These are phyloP conservation scores for Cotesia vestalis DNA, from an alignment of 1,140 invertebrate species.

Conservation along the genomic window DNA sequence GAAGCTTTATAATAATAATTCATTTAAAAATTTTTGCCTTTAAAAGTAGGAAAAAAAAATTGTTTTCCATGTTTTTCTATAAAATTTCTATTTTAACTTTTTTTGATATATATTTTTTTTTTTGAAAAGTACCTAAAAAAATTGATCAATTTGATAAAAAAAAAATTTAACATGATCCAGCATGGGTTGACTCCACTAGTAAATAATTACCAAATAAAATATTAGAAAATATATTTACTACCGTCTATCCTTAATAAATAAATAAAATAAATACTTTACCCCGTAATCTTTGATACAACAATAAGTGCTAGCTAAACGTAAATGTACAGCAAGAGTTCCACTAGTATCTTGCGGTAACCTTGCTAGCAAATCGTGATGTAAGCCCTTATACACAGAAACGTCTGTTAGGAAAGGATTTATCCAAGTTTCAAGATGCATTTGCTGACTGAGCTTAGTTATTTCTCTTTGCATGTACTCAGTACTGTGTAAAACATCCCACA, in stretches of 20 bases:
- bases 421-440: conserved; percentile 76
- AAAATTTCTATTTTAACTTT: too few relatives aligned
- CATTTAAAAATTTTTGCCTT: neutral
- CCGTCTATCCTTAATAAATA: neutral
- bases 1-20: too few relatives aligned
- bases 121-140: too few relatives aligned
- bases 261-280: conserved; percentile 55
- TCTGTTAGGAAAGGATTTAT: conserved; percentile 77
- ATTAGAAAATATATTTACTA: neutral
- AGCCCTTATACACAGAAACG: conserved; percentile 77
- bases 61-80: too few relatives aligned
- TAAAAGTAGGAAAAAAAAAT: neutral
- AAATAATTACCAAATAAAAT: neutral
- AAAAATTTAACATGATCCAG: too few relatives aligned
- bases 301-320: conserved; percentile 68
- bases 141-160: too few relatives aligned
- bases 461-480: conserved; percentile 78
- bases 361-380: conserved; percentile 74
- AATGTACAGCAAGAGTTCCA: conserved; percentile 62
- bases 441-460: conserved; percentile 74
- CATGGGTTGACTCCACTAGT: too few relatives aligned
- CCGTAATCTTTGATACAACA: conserved; percentile 74
- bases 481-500: conserved; percentile 84
- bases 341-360: conserved; percentile 62
- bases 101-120: too few relatives aligned